These are phyloP conservation scores for Coptodon rendalli DNA, from an alignment of 2,113 vertebrate genomes.

Conservation along the genomic window DNA sequence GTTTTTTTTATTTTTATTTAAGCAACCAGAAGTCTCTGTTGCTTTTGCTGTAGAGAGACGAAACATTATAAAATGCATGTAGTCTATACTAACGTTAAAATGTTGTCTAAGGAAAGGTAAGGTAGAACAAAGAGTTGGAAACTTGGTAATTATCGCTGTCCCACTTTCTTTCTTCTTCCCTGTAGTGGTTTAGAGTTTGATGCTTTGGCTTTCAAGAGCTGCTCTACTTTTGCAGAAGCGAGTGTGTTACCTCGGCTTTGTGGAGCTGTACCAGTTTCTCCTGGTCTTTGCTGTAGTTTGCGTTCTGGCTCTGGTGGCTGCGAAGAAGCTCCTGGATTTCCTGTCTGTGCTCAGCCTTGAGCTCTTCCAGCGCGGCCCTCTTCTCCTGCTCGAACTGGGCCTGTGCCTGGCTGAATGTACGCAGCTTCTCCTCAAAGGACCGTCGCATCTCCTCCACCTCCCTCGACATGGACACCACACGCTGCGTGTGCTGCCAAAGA, in stretches of 20 bases:
- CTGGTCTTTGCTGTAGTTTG: conserved; percentile 85
- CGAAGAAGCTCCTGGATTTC: conserved; percentile 91
- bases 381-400: conserved; percentile 93
- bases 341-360: conserved; percentile 80
- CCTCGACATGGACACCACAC: conserved; percentile 92
- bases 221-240: not conserved
- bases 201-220: not conserved
- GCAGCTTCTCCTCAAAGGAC: conserved; percentile 90
- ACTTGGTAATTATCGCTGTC: not conserved
- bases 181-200: not conserved
- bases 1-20: not conserved
- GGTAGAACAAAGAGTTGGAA: not conserved
- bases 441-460: conserved; percentile 97
- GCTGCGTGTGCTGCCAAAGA: conserved; percentile 84
- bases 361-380: conserved; percentile 81
- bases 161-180: not conserved
- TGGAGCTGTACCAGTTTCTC: conserved; percentile 87
- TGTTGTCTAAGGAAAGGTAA: not conserved
- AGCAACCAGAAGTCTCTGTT: not conserved
- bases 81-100: not conserved
- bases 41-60: not conserved
- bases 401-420: conserved; percentile 85
- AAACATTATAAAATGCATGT: not conserved
- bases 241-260: conserved; percentile 71
- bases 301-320: conserved; percentile 86